These are phyloP conservation scores for Sipunculus nudus DNA, from an alignment of 2,888 invertebrate genomes.

Conservation along the genomic window DNA sequence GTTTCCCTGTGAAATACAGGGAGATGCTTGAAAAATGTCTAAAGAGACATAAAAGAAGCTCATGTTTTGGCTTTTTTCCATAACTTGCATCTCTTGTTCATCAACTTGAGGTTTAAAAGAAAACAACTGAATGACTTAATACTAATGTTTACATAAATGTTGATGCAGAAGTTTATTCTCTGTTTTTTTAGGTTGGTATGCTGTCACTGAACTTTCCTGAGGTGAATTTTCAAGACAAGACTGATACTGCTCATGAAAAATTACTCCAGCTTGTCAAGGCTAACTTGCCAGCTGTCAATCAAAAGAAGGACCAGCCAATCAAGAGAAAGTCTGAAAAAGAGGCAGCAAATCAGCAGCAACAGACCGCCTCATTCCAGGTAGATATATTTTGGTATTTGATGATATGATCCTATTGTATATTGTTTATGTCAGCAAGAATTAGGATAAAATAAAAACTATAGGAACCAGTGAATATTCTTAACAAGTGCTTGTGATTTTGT, in stretches of 20 bases:
- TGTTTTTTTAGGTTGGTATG: constrained; percentile 48
- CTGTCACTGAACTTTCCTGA: constrained; percentile 49
- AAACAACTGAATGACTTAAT: too few relatives aligned
- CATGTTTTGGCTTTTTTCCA: too few relatives aligned
- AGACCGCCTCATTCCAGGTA: constrained; percentile 52
- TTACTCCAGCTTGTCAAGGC: constrained; percentile 44
- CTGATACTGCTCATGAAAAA: constrained; percentile 41
- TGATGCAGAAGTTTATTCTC: background rate
- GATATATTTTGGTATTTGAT: background rate
- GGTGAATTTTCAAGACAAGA: constrained; percentile 57
- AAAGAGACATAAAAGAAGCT: too few relatives aligned
- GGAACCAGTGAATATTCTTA: background rate
- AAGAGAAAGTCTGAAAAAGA: constrained; percentile 36
- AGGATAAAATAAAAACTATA: background rate
- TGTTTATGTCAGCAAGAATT: background rate
- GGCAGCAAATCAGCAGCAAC: constrained; percentile 37
- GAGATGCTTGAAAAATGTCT: too few relatives aligned
- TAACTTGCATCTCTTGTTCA: too few relatives aligned
- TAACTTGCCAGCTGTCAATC: constrained; percentile 13
- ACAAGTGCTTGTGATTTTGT: too few relatives aligned
- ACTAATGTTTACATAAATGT: background rate
- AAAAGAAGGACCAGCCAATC: constrained; percentile 6
- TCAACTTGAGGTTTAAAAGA: too few relatives aligned
- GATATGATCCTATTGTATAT: background rate
- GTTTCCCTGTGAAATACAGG: too few relatives aligned